Conservation (phyloP, 2,888 invertebrate genomes). For the Venustoraphidia nigricollis region DNA sequence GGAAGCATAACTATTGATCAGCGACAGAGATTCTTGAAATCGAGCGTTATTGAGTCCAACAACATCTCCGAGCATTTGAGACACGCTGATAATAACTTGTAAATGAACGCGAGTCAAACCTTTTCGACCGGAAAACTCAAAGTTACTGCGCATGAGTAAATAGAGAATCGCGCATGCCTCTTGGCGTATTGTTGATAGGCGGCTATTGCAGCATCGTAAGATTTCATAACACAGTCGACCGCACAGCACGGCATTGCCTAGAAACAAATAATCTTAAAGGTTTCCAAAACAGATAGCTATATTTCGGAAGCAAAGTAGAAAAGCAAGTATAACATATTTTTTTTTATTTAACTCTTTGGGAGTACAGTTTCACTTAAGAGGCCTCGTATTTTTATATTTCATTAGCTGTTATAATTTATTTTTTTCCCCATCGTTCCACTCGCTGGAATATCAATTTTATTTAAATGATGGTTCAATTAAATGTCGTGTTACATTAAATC, state of each 20-base stretch:
- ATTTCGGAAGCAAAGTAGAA: neutral
- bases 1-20: conserved; percentile 84
- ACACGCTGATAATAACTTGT: conserved; percentile 91
- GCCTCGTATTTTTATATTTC: too few relatives aligned
- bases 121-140: conserved; percentile 71
- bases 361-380: too few relatives aligned
- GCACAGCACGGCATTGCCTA: conserved; percentile 63
- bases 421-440: too few relatives aligned
- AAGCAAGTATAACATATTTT: too few relatives aligned
- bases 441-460: too few relatives aligned
- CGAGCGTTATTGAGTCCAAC: conserved; percentile 85
- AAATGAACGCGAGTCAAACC: conserved; percentile 79
- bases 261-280: conserved; percentile 7
- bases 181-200: conserved; percentile 67
- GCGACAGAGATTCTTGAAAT: conserved; percentile 83
- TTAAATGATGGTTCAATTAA: too few relatives aligned
- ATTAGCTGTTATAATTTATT: too few relatives aligned
- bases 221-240: conserved; percentile 68
- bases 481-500: too few relatives aligned
- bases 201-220: conserved; percentile 72
- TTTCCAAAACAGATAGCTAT: neutral
- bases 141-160: conserved; percentile 85
- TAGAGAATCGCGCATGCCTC: conserved; percentile 88
- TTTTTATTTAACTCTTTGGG: too few relatives aligned
- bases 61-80: conserved; percentile 80